These are phyloP conservation scores for Epinephelus malabaricus DNA, from an alignment of 2,797 vertebrate species.

Conservation along the genomic window DNA sequence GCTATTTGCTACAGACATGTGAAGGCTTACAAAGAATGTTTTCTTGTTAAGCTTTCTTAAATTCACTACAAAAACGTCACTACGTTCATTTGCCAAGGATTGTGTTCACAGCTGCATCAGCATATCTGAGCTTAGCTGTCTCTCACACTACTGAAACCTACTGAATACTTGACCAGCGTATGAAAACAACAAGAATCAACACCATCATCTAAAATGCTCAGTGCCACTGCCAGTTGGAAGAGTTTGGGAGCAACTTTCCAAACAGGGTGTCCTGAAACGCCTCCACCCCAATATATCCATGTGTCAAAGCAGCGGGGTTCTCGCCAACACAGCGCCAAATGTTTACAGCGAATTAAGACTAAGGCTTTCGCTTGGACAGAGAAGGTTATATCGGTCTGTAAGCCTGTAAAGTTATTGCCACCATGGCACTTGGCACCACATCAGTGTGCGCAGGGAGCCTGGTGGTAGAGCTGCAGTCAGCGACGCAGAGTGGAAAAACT, in stretches of 20 bases:
- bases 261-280: conserved; percentile 45
- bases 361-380: not conserved
- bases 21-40: not conserved
- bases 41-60: not conserved
- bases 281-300: conserved; percentile 52
- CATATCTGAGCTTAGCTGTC: not conserved
- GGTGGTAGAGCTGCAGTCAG: conserved; percentile 26
- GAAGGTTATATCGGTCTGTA: not conserved
- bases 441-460: conserved; percentile 14
- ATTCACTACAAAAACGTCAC: not conserved
- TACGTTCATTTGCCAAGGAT: not conserved
- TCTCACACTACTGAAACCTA: not conserved
- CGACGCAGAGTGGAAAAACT: conserved; percentile 61
- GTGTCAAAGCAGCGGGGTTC: conserved; percentile 73
- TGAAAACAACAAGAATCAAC: not conserved
- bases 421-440: conserved; percentile 65
- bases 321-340: conserved; percentile 47
- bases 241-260: conserved; percentile 37
- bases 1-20: not conserved
- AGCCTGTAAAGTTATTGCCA: conserved; percentile 43
- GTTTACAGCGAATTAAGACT: conserved; percentile 23
- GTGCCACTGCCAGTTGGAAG: not conserved
- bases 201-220: not conserved
- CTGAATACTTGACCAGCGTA: not conserved
- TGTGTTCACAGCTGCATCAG: conserved; percentile 27